A percentile compares a stretch with the other conserved stretches of the same genome.
Conservation (phyloP, 2,888 invertebrate genomes). For the Cataglyphis cursor region DNA sequence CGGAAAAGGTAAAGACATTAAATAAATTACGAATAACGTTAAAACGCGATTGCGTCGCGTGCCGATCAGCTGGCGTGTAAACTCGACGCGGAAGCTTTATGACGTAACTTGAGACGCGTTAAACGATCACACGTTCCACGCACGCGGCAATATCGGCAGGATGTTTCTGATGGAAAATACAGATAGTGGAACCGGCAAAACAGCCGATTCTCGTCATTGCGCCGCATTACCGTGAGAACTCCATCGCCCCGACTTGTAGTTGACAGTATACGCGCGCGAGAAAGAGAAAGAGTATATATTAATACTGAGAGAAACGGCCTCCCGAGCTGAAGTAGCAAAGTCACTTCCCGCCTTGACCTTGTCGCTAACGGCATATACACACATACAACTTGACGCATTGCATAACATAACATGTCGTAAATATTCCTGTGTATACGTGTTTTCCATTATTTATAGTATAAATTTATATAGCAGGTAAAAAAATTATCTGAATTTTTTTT, state of each 20-base stretch:
- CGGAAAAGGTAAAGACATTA: slow-evolving; percentile 81
- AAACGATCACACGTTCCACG: slow-evolving; percentile 37
- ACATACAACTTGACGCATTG: slow-evolving; percentile 26
- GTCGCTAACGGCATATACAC: slow-evolving; percentile 38
- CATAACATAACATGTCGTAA: not conserved
- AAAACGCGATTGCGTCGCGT: slow-evolving; percentile 37
- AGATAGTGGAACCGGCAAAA: slow-evolving; percentile 31
- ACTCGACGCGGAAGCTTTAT: slow-evolving; percentile 26
- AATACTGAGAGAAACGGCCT: slow-evolving; percentile 34
- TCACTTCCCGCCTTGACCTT: slow-evolving; percentile 47
- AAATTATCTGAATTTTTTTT: not conserved
- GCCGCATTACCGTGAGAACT: slow-evolving; percentile 71
- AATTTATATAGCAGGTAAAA: not conserved
- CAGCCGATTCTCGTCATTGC: slow-evolving; percentile 65
- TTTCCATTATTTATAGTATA: not conserved
- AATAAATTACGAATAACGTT: slow-evolving; percentile 1
- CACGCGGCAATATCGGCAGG: slow-evolving; percentile 63
- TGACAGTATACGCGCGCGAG: slow-evolving; percentile 33
- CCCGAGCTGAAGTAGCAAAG: slow-evolving; percentile 39
- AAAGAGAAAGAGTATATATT: slow-evolving; percentile 30
- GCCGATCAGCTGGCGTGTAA: slow-evolving; percentile 22
- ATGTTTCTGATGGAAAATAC: slow-evolving; percentile 77
- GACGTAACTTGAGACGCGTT: slow-evolving; percentile 47
- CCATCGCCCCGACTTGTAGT: slow-evolving; percentile 25
- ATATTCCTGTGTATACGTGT: not conserved